These are phyloP conservation scores for Lordiphosa fenestrarum DNA, from an alignment of 2,888 invertebrate species.

Conservation along the genomic window DNA sequence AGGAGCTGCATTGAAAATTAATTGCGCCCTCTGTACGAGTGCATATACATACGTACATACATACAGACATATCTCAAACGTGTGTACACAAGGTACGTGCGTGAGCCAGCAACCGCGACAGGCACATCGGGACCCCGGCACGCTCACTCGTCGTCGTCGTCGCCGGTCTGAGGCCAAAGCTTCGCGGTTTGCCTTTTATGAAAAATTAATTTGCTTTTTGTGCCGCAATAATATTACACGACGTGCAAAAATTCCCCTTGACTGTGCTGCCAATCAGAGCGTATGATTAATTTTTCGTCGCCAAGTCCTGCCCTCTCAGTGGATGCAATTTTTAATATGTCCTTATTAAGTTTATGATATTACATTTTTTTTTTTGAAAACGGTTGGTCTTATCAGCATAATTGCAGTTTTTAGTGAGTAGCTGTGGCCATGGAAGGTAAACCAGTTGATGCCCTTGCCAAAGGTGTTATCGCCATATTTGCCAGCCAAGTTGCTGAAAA, in stretches of 20 bases:
- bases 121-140: neutral
- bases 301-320: too few relatives aligned
- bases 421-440: slow-evolving; percentile 13
- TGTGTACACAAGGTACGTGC: slow-evolving; percentile 31
- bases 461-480: slow-evolving; percentile 24
- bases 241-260: slow-evolving; percentile 44
- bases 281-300: slow-evolving; percentile 72
- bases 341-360: slow-evolving; percentile 2
- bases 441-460: slow-evolving; percentile 34
- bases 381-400: slow-evolving; percentile 39
- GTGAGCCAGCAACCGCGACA: slow-evolving; percentile 30
- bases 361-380: slow-evolving; percentile 1
- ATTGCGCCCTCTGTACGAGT: slow-evolving; percentile 47
- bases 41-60: slow-evolving; percentile 13
- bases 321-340: too few relatives aligned
- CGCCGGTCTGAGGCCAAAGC: slow-evolving; percentile 4
- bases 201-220: slow-evolving; percentile 73
- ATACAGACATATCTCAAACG: slow-evolving; percentile 1
- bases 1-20: slow-evolving; percentile 69
- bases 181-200: slow-evolving; percentile 68
- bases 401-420: slow-evolving; percentile 30
- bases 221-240: slow-evolving; percentile 67
- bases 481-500: slow-evolving; percentile 33
- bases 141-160: slow-evolving; percentile 1
- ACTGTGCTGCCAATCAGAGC: slow-evolving; percentile 69